Evolutionary conservation across 2,888 invertebrate genomes (phyloP).

Genomic region (Acleris sparsana): DNA sequence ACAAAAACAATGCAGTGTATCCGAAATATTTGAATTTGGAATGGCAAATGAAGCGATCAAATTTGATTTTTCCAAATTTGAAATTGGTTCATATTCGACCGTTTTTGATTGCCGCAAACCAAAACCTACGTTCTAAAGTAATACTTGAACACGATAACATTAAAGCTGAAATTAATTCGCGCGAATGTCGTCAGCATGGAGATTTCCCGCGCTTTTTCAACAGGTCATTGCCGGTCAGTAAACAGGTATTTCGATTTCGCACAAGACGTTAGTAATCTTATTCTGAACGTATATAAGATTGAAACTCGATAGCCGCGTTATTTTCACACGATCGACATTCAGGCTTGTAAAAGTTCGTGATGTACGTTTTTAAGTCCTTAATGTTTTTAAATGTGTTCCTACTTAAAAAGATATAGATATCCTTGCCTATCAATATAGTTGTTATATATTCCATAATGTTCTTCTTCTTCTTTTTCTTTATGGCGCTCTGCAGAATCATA

Average conservation of each 20-base stretch:
- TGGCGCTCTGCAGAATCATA: too few species aligned
- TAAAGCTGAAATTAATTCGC: slow-evolving; percentile 43
- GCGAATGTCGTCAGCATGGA: slow-evolving; percentile 61
- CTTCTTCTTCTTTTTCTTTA: too few species aligned
- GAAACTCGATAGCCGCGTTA: background rate
- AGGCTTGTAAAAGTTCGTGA: slow-evolving; percentile 11
- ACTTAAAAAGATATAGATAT: too few species aligned
- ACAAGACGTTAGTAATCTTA: background rate
- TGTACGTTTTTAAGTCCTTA: slow-evolving; percentile 11
- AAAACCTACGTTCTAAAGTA: slow-evolving; percentile 27
- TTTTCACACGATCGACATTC: slow-evolving; percentile 26
- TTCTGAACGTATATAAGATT: background rate
- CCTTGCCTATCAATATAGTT: too few species aligned
- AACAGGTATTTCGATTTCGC: slow-evolving; percentile 13
- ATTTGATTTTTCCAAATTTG: background rate
- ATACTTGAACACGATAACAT: accelerated
- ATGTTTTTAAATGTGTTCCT: background rate
- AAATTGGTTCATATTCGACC: slow-evolving; percentile 10
- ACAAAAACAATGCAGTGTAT: background rate
- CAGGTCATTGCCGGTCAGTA: slow-evolving; percentile 23
- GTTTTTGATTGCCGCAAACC: slow-evolving; percentile 1
- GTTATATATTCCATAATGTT: too few species aligned
- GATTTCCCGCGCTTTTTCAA: slow-evolving; percentile 22
- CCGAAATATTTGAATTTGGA: background rate
- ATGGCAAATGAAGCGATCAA: background rate